These are phyloP conservation scores for Macropodus opercularis DNA, from an alignment of 2,797 vertebrate species.

Conservation along the genomic window DNA sequence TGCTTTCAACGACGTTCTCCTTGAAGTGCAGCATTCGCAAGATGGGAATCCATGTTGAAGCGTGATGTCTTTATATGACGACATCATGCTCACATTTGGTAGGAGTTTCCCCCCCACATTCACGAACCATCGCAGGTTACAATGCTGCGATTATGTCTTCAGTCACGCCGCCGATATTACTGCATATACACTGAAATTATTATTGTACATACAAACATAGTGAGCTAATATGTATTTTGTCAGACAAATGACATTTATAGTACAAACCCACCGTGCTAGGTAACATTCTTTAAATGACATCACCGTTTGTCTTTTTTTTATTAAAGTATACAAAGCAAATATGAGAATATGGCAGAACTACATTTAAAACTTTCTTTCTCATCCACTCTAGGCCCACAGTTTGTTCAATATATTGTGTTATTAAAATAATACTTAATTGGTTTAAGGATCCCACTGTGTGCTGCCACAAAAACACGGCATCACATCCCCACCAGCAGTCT, in stretches of 20 bases:
- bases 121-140: background rate
- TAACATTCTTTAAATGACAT: slow-evolving; percentile 15
- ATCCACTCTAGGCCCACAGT: slow-evolving; percentile 11
- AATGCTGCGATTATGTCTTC: background rate
- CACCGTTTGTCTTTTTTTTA: background rate
- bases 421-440: slow-evolving; percentile 57
- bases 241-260: slow-evolving; percentile 20
- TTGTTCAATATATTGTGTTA: slow-evolving; percentile 40
- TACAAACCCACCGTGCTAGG: slow-evolving; percentile 2
- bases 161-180: too few species aligned
- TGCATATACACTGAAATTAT: too few species aligned
- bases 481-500: slow-evolving; percentile 31
- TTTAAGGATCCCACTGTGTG: slow-evolving; percentile 42
- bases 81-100: background rate
- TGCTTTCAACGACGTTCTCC: slow-evolving; percentile 7
- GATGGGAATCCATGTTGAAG: slow-evolving; percentile 1
- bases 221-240: slow-evolving; percentile 13
- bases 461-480: slow-evolving; percentile 45
- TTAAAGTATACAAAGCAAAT: too few species aligned
- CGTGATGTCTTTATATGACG: background rate
- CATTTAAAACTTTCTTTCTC: slow-evolving; percentile 24
- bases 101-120: slow-evolving; percentile 1
- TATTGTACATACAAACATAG: background rate
- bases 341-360: too few species aligned
- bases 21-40: slow-evolving; percentile 6